phyloP scores from a whole-genome alignment of 2,113 vertebrate species.

The Myocastor coypus region DNA sequence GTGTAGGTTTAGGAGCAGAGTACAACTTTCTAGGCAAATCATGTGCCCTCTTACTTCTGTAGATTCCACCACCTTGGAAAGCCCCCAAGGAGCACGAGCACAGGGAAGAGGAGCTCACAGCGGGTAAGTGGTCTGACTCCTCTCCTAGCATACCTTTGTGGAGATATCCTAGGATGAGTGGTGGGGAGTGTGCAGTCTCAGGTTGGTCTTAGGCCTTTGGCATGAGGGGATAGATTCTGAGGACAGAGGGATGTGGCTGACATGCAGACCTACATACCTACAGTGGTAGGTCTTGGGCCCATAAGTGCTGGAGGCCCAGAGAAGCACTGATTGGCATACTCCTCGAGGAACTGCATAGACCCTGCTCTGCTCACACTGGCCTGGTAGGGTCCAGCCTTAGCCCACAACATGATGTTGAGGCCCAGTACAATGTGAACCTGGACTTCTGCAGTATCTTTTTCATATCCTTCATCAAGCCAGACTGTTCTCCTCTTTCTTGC shows the following conservation, averaged over 20 bases:
- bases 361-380: neutral
- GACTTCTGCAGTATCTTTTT: neutral
- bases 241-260: neutral
- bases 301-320: neutral
- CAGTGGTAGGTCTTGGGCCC: neutral
- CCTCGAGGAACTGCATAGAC: neutral
- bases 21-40: neutral
- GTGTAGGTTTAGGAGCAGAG: neutral
- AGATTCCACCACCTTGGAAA: conserved; percentile 70
- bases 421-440: neutral
- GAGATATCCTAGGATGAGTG: too few relatives aligned
- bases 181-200: neutral
- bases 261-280: neutral
- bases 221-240: neutral
- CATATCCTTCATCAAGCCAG: neutral
- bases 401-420: neutral
- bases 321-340: neutral
- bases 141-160: neutral
- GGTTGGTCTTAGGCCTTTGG: neutral
- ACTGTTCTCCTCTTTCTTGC: neutral
- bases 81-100: neutral
- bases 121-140: conserved; percentile 64
- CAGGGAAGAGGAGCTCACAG: neutral
- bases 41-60: neutral
- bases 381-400: neutral